phyloP scores from a whole-genome alignment of 2,888 invertebrate genomes.

The Palloptera scutellata region DNA sequence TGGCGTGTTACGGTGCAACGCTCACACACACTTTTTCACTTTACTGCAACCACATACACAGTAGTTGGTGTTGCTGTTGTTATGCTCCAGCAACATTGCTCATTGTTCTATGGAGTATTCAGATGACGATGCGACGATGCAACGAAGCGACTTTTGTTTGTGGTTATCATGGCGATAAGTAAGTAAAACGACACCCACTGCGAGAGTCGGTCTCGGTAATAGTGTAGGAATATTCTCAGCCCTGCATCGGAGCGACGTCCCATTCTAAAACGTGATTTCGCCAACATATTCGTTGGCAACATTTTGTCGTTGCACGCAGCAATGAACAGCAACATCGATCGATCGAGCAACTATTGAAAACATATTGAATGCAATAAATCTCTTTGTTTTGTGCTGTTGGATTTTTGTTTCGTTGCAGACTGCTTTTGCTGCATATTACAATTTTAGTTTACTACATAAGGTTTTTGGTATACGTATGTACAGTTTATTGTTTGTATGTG shows the following conservation, averaged over 20 bases:
- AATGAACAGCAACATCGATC: neutral
- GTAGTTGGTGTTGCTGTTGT: conserved; percentile 4
- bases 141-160: conserved; percentile 12
- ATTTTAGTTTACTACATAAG: no score
- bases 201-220: neutral
- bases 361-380: conserved; percentile 51
- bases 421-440: neutral
- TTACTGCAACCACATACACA: neutral
- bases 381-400: conserved; percentile 9
- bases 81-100: neutral
- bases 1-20: neutral
- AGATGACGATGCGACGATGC: no score
- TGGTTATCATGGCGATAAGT: conserved; percentile 25
- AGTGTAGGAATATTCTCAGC: neutral
- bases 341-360: conserved; percentile 44
- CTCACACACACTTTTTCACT: neutral
- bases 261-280: neutral
- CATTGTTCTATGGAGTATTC: neutral
- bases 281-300: neutral
- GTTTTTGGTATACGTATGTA: no score
- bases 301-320: neutral
- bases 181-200: conserved; percentile 6
- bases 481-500: no score
- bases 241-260: neutral
- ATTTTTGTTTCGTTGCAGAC: neutral